Base-by-base conservation (phyloP, 2,113 vertebrate species). In the Dasyurus viverrinus region DNA sequence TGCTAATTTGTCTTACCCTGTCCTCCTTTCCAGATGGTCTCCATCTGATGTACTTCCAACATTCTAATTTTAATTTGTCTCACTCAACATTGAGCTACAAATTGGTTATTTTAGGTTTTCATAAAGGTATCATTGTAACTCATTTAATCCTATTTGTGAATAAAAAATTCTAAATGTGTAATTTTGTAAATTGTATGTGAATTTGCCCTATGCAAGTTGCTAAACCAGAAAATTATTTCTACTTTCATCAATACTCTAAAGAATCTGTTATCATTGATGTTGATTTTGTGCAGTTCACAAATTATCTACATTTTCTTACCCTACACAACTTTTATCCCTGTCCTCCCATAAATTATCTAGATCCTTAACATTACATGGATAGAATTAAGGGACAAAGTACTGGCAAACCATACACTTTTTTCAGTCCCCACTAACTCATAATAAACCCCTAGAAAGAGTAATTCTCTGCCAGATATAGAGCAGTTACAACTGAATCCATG, bases 31-130 rank as follows among this genome's bases (percentile, higher is more conserved):
- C 36, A 90, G 91, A 94, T n/a, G 93, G 24, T 92, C 19, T 42
- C 27, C 84, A 92, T 90, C 53, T 89, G 92, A 93, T 26, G 11
- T 36, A 91, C 24, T 93, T 68, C 54, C 94, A 91, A 95, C 25
- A 42, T 36, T 91, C 27, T 94, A 89, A 91, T 91, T 93, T 94
- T 36, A 92, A n/a, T 57, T 14, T 92, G 7, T 94, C 90, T 93
- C 25, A 68, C 26, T 93, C 93, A 53, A 94, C 68, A 92, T 36
- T 84, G 42, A 95, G n/a, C 68, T 90, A 92, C 26, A 89, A n/a
- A 54, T 60, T 91, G n/a, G 53, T 93, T 95, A 90, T 53, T 92
- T 53, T 95, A 3, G 54, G 53, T 57, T 57, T 95, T 52, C 46
- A 93, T 30, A 47, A 92, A 95, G 8, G 0, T 92, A 4, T n/a